Conservation (phyloP, 2,113 vertebrate genomes). For the Corythornis cristatus region DNA sequence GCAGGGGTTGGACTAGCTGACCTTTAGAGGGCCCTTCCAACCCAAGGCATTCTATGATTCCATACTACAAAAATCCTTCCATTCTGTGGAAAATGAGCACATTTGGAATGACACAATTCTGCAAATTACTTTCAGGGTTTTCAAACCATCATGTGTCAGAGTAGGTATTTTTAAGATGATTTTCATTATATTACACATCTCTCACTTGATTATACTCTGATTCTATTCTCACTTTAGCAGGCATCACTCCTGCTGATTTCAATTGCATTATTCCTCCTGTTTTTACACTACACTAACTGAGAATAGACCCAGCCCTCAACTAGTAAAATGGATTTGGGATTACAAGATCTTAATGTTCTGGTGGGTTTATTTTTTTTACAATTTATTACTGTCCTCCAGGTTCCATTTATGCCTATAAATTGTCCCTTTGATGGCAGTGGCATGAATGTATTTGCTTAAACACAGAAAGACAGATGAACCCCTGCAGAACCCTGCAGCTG, state of each 20-base stretch:
- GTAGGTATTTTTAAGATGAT: neutral
- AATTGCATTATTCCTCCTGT: neutral
- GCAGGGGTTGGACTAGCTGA: too few relatives aligned
- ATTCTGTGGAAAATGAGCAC: neutral
- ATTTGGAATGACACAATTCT: neutral
- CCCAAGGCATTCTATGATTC: too few relatives aligned
- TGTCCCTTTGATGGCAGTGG: neutral
- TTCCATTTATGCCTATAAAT: neutral
- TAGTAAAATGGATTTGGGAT: neutral
- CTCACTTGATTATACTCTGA: neutral
- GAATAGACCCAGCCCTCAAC: neutral
- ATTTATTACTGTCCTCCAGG: neutral
- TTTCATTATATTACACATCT: neutral
- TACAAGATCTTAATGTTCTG: neutral
- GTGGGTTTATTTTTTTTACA: neutral
- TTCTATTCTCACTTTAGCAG: neutral
- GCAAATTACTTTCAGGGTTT: neutral
- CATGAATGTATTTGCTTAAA: neutral
- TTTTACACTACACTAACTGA: neutral
- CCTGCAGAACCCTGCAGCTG: conserved; percentile 10
- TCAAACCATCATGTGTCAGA: neutral
- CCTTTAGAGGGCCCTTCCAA: too few relatives aligned
- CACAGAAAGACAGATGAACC: neutral
- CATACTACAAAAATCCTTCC: neutral
- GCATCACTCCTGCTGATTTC: neutral